A percentile compares a stretch with the other conserved stretches of the same genome.
These are phyloP conservation scores for Actinia tenebrosa DNA, from an alignment of 64 coral and sea anemone species.

Conservation along the genomic window DNA sequence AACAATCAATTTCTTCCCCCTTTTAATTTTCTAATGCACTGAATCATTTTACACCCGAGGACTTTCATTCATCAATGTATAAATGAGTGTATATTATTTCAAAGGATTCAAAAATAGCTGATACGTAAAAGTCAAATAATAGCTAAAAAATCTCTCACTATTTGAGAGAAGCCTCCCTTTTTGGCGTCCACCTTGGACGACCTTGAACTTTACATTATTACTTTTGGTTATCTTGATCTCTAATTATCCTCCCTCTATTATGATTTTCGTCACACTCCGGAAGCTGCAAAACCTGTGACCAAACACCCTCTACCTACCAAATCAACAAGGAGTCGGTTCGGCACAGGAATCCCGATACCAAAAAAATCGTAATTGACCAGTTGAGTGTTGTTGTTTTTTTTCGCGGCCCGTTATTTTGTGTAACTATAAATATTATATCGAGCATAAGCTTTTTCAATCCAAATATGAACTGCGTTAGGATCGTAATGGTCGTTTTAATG, in stretches of 20 bases:
- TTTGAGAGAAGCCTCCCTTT: no score
- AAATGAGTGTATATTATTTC: no score
- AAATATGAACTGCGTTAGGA: not conserved
- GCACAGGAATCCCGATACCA: not conserved
- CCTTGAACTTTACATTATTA: not conserved
- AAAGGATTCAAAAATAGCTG: no score
- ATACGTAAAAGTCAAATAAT: no score
- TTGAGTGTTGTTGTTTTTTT: no score
- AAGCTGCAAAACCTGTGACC: not conserved
- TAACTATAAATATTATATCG: not conserved
- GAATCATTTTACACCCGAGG: no score
- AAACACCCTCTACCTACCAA: not conserved
- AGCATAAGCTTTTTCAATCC: not conserved
- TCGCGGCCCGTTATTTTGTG: not conserved
- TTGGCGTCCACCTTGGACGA: not conserved
- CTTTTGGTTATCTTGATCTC: not conserved
- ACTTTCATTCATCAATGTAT: no score
- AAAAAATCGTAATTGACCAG: not conserved
- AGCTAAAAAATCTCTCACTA: no score
- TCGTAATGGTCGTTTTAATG: not conserved
- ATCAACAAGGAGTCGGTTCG: not conserved
- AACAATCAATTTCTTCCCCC: no score
- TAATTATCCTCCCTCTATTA: not conserved
- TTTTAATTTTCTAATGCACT: no score
- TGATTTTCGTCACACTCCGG: not conserved